Base-by-base conservation (phyloP, 2,797 vertebrate genomes). In the Eidolon dupreanum region DNA sequence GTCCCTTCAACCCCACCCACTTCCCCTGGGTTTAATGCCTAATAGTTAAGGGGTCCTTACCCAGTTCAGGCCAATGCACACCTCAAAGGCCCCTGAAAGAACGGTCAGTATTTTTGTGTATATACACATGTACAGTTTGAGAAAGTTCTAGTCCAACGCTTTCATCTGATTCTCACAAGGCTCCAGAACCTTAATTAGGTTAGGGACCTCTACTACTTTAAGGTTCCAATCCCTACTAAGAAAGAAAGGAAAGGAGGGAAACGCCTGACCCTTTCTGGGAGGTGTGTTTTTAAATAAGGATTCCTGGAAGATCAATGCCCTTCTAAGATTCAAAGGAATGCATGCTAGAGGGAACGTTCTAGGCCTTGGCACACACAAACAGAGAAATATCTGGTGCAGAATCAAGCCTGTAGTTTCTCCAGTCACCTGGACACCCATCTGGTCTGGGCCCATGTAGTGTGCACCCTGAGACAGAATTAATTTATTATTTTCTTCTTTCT, bases 311-410 rank as follows among this genome's bases (percentile, higher is more conserved):
- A 24, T 38, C 74, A 51, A 75, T 20, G 28, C 16, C 11, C 66
- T 92, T 31, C 78, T 43, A 84, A 65, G 38, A 83, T 88, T 59
- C 83, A 89, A 91, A 96, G 84, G 75, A 88, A 87, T 13, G 55
- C 41, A 20, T 41, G 88, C 17, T 73, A 24, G 53, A 90, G 1
- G 10, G 65, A 68, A 81, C 12, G 33, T 43, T 79, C 70, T n/a
- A 53, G 63, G 63, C 49, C 57, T 93, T n/a, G 61, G 24, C 43
- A 51, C 8, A 51, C 63, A 61, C n/a, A 61, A 33, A 36, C 24
- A 55, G 24, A 87, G 70, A 95, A 65, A 8, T 65, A 8, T 66
- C 55, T 11, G 24, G 36, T 59, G 36, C 22, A 75, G 46, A 55
- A 43, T 15, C 7, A 8, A n/a, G 65, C 36, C 38, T 71, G 65